Base-by-base conservation (phyloP, 2,888 invertebrate genomes). In the Scaptomyza tumidula region DNA sequence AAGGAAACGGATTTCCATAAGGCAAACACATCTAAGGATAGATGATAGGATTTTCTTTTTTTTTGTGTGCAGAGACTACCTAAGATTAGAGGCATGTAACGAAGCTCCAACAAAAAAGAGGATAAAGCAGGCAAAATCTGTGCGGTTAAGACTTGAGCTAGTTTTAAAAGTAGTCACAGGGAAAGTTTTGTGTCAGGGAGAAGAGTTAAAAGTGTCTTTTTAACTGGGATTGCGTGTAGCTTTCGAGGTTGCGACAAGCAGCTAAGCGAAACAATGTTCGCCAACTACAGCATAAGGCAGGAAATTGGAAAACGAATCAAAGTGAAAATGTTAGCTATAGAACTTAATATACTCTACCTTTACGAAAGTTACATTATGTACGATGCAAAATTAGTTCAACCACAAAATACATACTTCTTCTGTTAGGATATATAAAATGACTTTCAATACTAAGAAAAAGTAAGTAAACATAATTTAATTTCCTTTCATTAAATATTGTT, bases 1-100 rank as follows among this genome's bases (percentile, higher is more conserved):
- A 33, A 33, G 54, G 52, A 62, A 76, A 67, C 64, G 78, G 83
- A 83, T 81, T 81, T 78, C 67, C 82, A 78, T 70, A 78, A 66
- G 75, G 71, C 83, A 57, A n/a, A 57, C 14, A 33, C 31, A 35
- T 19, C 7, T 14, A 39, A 60, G 71, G 70, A 70, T 78, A 64
- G 78, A 71, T 80, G 80, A 74, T 66, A 65, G 75, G 56, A 61
- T 58, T 55, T 54, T 31, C 35, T 57, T 19, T 1, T 19, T 1
- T 19, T 1, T 56, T 61, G n/a, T 14, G 29, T 19, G 35, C 46
- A 24, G 14, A 13, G 13, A 16, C 67, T 59, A 74, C 71, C 74
- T 74, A 53, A 65, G 60, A 73, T 74, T 67, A 71, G 54, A 62
- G 43, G 7, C 49, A 39, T 29, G 46, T 29, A 54, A 57, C 19